Percentiles rank a stretch among this genome's conserved stretches.
These are phyloP conservation scores for Catostomus latipinnis DNA, from an alignment of 2,797 vertebrate genomes.

Conservation along the genomic window DNA sequence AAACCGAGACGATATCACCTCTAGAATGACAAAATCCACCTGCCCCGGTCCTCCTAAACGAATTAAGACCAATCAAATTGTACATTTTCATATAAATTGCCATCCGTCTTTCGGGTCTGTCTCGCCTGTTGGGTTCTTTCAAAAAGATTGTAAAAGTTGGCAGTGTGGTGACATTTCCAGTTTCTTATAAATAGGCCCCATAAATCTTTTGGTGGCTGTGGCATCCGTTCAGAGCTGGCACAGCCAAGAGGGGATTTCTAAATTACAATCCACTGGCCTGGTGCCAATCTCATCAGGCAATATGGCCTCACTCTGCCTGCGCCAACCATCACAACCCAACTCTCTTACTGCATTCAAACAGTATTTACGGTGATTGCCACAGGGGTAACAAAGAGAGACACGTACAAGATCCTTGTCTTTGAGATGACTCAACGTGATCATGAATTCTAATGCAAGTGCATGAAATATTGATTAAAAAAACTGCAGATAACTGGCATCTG, in stretches of 20 bases:
- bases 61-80: conserved; percentile 68
- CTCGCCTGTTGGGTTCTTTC: not conserved
- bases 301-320: conserved; percentile 55
- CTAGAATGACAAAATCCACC: not conserved
- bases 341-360: conserved; percentile 70
- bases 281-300: conserved; percentile 75
- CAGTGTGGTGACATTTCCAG: conserved; percentile 45
- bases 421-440: conserved; percentile 34
- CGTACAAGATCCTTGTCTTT: conserved; percentile 36
- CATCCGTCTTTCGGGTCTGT: not conserved
- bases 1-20: too few species aligned
- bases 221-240: conserved; percentile 61
- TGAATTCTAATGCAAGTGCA: conserved; percentile 55
- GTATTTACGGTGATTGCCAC: conserved; percentile 67
- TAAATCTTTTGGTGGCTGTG: conserved; percentile 51
- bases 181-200: conserved; percentile 44
- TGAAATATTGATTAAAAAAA: conserved; percentile 73
- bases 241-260: conserved; percentile 63
- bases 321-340: conserved; percentile 63
- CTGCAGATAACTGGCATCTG: conserved; percentile 64
- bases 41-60: not conserved
- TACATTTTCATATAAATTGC: conserved; percentile 68
- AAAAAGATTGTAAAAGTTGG: conserved; percentile 34
- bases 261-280: conserved; percentile 76
- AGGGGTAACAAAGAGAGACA: conserved; percentile 56